Conservation (phyloP, 37 sponge, comb jelly and placozoan genomes). For the Dysidea cf. avara region DNA sequence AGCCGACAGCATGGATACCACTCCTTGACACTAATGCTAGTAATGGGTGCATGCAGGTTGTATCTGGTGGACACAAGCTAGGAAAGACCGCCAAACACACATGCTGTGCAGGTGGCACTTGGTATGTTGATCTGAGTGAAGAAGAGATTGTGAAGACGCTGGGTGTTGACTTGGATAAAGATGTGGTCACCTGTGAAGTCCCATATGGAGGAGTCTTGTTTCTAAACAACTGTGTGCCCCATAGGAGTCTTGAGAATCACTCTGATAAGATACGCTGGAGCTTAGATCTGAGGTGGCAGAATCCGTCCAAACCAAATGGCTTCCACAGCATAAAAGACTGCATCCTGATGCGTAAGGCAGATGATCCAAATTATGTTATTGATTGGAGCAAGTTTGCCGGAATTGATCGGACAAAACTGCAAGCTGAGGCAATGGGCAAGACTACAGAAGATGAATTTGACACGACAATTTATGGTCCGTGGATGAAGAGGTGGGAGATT, state of each 20-base stretch:
- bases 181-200: too few species aligned
- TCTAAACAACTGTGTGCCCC: too few species aligned
- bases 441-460: slow-evolving; percentile 64
- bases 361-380: slow-evolving; percentile 58
- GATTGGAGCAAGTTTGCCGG: slow-evolving; percentile 59
- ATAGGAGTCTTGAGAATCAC: too few species aligned
- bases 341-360: slow-evolving; percentile 51
- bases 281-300: too few species aligned
- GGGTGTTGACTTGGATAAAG: too few species aligned
- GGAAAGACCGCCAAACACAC: slow-evolving; percentile 81
- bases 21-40: too few species aligned
- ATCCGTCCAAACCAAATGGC: slow-evolving; percentile 64
- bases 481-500: slow-evolving; percentile 88
- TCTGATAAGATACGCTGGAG: too few species aligned
- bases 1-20: slow-evolving; percentile 90
- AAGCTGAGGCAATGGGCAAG: not conserved
- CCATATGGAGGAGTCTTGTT: too few species aligned
- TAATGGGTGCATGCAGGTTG: too few species aligned
- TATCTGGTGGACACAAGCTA: slow-evolving; percentile 63
- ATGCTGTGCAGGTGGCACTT: too few species aligned
- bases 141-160: too few species aligned
- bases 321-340: slow-evolving; percentile 71
- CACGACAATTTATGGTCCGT: slow-evolving; percentile 83
- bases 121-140: slow-evolving; percentile 76
- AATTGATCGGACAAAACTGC: slow-evolving; percentile 49